phyloP scores from a whole-genome alignment of 2,113 vertebrate species.

The Platichthys flesus region DNA sequence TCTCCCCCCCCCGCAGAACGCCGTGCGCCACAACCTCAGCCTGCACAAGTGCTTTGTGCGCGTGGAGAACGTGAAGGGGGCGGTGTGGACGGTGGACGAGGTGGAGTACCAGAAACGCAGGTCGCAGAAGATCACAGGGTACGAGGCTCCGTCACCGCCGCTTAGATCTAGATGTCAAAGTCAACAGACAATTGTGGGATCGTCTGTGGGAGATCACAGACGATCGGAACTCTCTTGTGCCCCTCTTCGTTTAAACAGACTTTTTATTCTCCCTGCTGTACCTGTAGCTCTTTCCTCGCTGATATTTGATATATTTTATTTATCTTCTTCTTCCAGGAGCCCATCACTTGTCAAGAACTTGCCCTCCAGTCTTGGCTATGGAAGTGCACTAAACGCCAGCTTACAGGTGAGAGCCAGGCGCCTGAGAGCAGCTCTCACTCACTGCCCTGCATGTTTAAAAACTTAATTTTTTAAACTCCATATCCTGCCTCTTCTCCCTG shows the following conservation, averaged over 20 bases:
- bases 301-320: background rate
- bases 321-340: constrained; percentile 85
- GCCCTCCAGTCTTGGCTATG: constrained; percentile 97
- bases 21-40: constrained; percentile 99
- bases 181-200: too few species aligned
- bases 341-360: constrained; percentile 99
- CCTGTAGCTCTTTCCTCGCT: background rate
- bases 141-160: constrained; percentile 53
- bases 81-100: constrained; percentile 99
- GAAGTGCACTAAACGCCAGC: constrained; percentile 98
- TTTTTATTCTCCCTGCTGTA: background rate
- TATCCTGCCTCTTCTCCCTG: background rate
- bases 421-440: constrained; percentile 13
- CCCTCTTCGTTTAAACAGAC: background rate
- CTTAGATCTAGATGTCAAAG: constrained; percentile 13
- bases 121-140: constrained; percentile 99
- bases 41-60: constrained; percentile 99
- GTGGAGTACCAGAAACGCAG: constrained; percentile 99
- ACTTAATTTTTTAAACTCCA: constrained; percentile 43
- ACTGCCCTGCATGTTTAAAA: background rate
- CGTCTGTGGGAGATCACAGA: constrained; percentile 15
- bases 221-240: background rate
- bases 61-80: constrained; percentile 99
- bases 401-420: constrained; percentile 88
- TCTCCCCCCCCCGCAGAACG: constrained; percentile 85